Evolutionary conservation across 2,888 invertebrate species (phyloP).

Genomic region (Pseudococcus longispinus): DNA sequence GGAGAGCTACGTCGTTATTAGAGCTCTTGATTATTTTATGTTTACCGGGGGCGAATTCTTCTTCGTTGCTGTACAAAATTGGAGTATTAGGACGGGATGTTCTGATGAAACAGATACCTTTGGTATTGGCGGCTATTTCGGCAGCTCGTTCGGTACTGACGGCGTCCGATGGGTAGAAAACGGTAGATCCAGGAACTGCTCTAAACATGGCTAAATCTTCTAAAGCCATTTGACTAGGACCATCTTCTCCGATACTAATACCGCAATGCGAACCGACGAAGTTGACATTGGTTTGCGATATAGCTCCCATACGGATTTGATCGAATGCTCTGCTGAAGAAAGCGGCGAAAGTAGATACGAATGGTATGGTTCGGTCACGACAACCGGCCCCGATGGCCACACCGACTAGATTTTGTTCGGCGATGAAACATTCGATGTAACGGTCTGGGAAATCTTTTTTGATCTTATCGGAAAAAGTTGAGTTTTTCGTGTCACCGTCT

Average conservation of each 20-base stretch:
- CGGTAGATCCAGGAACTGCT: slow-evolving; percentile 78
- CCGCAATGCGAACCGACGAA: slow-evolving; percentile 97
- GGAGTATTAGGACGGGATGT: slow-evolving; percentile 91
- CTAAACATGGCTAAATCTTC: slow-evolving; percentile 98
- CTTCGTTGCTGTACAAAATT: slow-evolving; percentile 85
- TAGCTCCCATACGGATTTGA: slow-evolving; percentile 99
- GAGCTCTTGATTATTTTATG: slow-evolving; percentile 81
- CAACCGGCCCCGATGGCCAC: slow-evolving; percentile 95
- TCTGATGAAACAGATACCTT: slow-evolving; percentile 94
- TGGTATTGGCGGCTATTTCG: slow-evolving; percentile 93
- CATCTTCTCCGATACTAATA: slow-evolving; percentile 98
- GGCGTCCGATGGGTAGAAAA: slow-evolving; percentile 83
- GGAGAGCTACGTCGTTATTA: slow-evolving; percentile 77
- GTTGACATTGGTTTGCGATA: slow-evolving; percentile 97
- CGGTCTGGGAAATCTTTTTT: slow-evolving; percentile 74
- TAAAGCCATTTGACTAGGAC: slow-evolving; percentile 99
- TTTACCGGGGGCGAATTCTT: slow-evolving; percentile 80
- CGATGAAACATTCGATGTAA: slow-evolving; percentile 98
- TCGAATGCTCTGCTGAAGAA: slow-evolving; percentile 97
- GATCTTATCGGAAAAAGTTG: slow-evolving; percentile 93
- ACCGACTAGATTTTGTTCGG: slow-evolving; percentile 97
- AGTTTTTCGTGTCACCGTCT: slow-evolving; percentile 99
- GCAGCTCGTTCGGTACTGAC: slow-evolving; percentile 93
- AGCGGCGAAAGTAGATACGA: slow-evolving; percentile 96
- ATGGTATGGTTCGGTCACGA: slow-evolving; percentile 89